Evolutionary conservation across 35 echinoderm and acorn worm genomes (phyloP).

Genomic region (Diadema setosum): DNA sequence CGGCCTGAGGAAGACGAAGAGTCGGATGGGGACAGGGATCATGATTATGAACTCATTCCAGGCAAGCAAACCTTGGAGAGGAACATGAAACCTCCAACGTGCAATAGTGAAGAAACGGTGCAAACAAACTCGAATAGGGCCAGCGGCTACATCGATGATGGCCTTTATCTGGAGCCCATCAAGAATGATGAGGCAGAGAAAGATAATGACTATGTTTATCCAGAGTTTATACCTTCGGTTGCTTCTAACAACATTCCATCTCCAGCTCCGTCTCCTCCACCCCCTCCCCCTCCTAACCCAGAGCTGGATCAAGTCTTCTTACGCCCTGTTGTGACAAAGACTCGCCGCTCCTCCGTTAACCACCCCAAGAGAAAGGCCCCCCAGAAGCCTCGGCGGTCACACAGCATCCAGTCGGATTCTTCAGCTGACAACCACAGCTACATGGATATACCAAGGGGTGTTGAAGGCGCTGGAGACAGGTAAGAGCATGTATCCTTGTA

Average conservation of each 20-base stretch:
- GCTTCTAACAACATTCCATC: neutral
- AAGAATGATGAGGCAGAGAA: neutral
- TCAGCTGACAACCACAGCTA: neutral
- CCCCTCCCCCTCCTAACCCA: neutral
- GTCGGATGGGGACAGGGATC: neutral
- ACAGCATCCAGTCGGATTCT: neutral
- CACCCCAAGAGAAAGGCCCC: neutral
- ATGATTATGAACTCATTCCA: slow-evolving; percentile 21
- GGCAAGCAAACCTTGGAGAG: neutral
- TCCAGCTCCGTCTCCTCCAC: neutral
- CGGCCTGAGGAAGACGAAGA: neutral
- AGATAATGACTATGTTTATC: slow-evolving; percentile 9
- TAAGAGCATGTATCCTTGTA: too few relatives aligned
- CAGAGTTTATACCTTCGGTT: neutral
- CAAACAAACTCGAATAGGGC: neutral
- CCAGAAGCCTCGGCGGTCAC: neutral
- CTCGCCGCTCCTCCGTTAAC: neutral
- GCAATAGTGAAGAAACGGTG: neutral
- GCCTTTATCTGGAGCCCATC: neutral
- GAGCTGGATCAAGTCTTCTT: neutral
- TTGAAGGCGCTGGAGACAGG: neutral
- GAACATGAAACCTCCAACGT: neutral
- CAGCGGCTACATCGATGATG: slow-evolving; percentile 15
- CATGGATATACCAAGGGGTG: neutral
- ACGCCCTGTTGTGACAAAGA: neutral